Percentiles rank a stretch among this genome's conserved stretches.
phyloP scores from a whole-genome alignment of 2,888 invertebrate genomes.

The Sinopyrophorus schimmeli region DNA sequence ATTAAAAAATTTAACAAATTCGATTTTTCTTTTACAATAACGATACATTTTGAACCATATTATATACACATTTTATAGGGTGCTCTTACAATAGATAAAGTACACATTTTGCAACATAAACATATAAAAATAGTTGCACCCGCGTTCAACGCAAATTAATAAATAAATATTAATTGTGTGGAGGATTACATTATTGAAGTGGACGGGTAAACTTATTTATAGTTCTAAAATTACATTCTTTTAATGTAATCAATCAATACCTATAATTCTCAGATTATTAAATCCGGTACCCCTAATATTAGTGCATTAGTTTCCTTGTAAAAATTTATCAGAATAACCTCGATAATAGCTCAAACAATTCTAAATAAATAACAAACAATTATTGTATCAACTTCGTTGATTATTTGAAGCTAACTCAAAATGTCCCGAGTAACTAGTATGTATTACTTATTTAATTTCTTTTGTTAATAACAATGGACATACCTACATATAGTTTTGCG shows the following conservation, averaged over 20 bases:
- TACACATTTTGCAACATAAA: slow-evolving; percentile 28
- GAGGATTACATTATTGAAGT: slow-evolving; percentile 28
- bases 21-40: slow-evolving; percentile 37
- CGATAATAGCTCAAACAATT: slow-evolving; percentile 10
- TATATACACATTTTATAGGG: slow-evolving; percentile 31
- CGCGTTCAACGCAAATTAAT: slow-evolving; percentile 20
- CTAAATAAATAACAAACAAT: slow-evolving; percentile 14
- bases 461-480: slow-evolving; percentile 21
- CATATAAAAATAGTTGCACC: slow-evolving; percentile 31
- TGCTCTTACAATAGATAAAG: slow-evolving; percentile 31
- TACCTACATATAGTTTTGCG: slow-evolving; percentile 29
- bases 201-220: slow-evolving; percentile 37
- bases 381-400: slow-evolving; percentile 26
- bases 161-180: slow-evolving; percentile 19
- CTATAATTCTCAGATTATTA: slow-evolving; percentile 23
- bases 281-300: slow-evolving; percentile 28
- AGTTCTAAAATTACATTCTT: slow-evolving; percentile 28
- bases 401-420: slow-evolving; percentile 5
- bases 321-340: slow-evolving; percentile 12
- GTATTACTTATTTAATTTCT: not conserved
- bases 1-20: slow-evolving; percentile 36
- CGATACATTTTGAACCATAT: slow-evolving; percentile 37
- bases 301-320: slow-evolving; percentile 16
- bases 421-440: no score
- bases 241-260: slow-evolving; percentile 27